Evolutionary conservation across 1,140 invertebrate species (phyloP).

Genomic region (Drosophila burlai): DNA sequence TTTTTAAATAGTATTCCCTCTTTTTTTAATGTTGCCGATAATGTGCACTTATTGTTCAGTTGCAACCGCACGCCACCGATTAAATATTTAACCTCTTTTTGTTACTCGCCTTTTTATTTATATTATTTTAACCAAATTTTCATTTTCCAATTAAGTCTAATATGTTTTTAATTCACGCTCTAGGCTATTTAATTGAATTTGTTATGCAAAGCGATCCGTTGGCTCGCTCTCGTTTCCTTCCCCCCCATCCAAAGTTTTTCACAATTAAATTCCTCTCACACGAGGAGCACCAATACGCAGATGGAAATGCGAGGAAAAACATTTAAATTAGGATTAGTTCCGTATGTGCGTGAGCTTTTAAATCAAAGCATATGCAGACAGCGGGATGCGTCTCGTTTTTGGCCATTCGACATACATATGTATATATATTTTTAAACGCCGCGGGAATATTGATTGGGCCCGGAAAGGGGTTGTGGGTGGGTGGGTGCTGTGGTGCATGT

Average conservation of each 20-base stretch:
- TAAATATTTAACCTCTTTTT: conserved; percentile 43
- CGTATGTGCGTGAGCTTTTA: conserved; percentile 60
- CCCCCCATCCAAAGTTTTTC: conserved; percentile 10
- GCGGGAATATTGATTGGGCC: conserved; percentile 54
- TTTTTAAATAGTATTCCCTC: neutral
- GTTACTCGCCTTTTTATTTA: neutral
- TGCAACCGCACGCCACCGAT: conserved; percentile 28
- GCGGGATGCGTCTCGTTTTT: conserved; percentile 34
- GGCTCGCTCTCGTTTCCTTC: conserved; percentile 10
- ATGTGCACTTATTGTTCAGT: conserved; percentile 14
- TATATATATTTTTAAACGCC: conserved; percentile 40
- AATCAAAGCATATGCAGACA: conserved; percentile 50
- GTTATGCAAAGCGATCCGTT: conserved; percentile 58
- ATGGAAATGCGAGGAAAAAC: conserved; percentile 24
- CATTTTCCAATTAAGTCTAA: conserved; percentile 70
- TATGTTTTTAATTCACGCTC: conserved; percentile 60
- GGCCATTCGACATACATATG: conserved; percentile 34
- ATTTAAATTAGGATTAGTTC: conserved; percentile 77
- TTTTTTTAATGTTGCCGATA: neutral
- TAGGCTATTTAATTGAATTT: conserved; percentile 68
- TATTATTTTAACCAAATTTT: conserved; percentile 58
- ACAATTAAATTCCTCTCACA: conserved; percentile 65
- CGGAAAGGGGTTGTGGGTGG: neutral
- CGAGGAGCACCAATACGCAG: conserved; percentile 4
- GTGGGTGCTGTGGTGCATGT: neutral